phyloP scores from a whole-genome alignment of 2,113 vertebrate species.

The Forbesichthys agassizii region DNA sequence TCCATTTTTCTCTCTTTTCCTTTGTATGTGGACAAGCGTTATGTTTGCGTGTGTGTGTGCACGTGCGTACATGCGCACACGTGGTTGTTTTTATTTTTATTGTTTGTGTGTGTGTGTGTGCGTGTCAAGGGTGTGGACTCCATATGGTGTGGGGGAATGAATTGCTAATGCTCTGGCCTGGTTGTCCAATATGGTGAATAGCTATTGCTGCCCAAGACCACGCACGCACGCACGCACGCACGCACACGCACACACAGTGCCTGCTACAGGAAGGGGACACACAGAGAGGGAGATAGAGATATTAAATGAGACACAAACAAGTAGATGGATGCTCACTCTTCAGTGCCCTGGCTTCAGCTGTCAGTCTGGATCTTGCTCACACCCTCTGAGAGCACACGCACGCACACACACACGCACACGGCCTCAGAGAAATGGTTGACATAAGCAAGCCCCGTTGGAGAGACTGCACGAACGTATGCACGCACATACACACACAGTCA shows the following conservation, averaged over 20 bases:
- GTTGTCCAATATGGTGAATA: constrained; percentile 50
- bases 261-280: constrained; percentile 48
- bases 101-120: constrained; percentile 3
- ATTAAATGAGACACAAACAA: constrained; percentile 67
- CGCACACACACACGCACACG: constrained; percentile 15
- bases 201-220: constrained; percentile 50
- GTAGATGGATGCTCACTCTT: constrained; percentile 70
- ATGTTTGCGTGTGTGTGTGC: constrained; percentile 9
- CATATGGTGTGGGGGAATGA: constrained; percentile 57
- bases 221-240: constrained; percentile 35
- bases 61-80: background rate
- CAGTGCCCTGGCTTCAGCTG: constrained; percentile 55
- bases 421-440: constrained; percentile 61
- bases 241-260: constrained; percentile 41
- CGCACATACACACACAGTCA: constrained; percentile 43
- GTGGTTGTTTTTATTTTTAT: too few relatives aligned
- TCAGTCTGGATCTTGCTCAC: constrained; percentile 66
- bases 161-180: constrained; percentile 46
- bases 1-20: constrained; percentile 28
- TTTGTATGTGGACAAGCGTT: background rate
- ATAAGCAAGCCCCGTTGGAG: constrained; percentile 47
- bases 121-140: constrained; percentile 39
- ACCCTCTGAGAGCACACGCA: constrained; percentile 37
- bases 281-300: constrained; percentile 14
- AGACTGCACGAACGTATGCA: constrained; percentile 31